Conservation (phyloP, 1,140 invertebrate genomes). For the Ceratina australensis region DNA sequence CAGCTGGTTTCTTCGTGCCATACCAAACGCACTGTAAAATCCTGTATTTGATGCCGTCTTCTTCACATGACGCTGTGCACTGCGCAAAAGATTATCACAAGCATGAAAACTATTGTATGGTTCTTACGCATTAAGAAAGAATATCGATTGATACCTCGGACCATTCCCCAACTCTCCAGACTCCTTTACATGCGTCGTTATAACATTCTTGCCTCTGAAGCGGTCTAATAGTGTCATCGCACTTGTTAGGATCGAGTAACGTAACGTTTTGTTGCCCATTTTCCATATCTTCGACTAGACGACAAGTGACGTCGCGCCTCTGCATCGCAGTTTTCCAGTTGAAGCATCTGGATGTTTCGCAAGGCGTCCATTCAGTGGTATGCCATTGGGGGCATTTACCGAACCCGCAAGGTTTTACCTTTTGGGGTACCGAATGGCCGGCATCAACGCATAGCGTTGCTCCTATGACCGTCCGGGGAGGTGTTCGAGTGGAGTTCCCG, state of each 20-base stretch:
- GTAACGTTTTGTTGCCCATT: conserved; percentile 82
- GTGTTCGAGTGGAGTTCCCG: conserved; percentile 60
- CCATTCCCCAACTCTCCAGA: conserved; percentile 93
- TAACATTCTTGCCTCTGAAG: conserved; percentile 87
- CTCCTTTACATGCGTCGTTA: conserved; percentile 88
- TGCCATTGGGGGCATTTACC: conserved; percentile 88
- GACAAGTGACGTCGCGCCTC: conserved; percentile 86
- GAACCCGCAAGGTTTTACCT: conserved; percentile 85
- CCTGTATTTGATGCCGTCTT: conserved; percentile 88
- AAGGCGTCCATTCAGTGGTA: conserved; percentile 85
- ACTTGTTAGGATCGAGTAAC: conserved; percentile 81
- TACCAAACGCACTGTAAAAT: conserved; percentile 94
- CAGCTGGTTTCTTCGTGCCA: conserved; percentile 88
- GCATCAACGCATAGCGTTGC: conserved; percentile 86
- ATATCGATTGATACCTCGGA: conserved; percentile 84
- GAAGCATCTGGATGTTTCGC: conserved; percentile 86
- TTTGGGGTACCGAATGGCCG: conserved; percentile 83
- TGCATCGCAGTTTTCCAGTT: conserved; percentile 90
- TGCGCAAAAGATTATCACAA: conserved; percentile 69
- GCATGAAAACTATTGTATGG: neutral
- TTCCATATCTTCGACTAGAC: conserved; percentile 68
- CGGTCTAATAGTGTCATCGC: conserved; percentile 85
- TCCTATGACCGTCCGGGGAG: conserved; percentile 80
- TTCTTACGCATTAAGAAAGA: neutral
- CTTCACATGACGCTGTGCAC: conserved; percentile 89